Conservation (phyloP, 2,113 vertebrate genomes). For the Zootoca vivipara region DNA sequence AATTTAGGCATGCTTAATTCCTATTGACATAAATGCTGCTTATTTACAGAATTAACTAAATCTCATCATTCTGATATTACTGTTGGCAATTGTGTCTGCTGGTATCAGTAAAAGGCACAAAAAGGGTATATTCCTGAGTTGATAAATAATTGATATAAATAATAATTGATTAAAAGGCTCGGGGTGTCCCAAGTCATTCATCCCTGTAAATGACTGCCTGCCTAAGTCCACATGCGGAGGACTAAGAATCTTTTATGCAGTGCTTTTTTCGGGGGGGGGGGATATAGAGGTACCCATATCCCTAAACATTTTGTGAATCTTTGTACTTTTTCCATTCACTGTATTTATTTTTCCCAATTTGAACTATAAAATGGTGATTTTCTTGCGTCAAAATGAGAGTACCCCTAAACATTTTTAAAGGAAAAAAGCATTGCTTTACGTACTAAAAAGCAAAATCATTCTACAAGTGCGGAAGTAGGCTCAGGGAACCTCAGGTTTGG, state of each 20-base stretch:
- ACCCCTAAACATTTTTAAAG: too few species aligned
- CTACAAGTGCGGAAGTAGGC: background rate
- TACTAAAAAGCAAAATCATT: background rate
- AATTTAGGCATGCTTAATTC: background rate
- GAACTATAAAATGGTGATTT: too few species aligned
- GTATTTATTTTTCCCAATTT: too few species aligned
- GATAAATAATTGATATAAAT: too few species aligned
- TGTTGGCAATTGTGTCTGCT: background rate
- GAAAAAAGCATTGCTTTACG: background rate
- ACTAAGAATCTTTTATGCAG: background rate
- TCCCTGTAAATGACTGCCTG: background rate
- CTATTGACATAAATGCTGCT: background rate
- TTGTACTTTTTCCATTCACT: too few species aligned
- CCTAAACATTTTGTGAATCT: too few species aligned
- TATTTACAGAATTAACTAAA: background rate
- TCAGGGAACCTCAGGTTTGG: background rate
- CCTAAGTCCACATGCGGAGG: background rate
- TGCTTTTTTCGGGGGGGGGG: too few species aligned
- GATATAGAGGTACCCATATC: too few species aligned
- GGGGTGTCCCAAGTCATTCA: background rate
- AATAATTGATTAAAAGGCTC: background rate
- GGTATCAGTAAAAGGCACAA: background rate
- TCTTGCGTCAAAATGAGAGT: too few species aligned
- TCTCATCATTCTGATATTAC: background rate
- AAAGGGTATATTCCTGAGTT: background rate